Percentiles rank a stretch among this genome's conserved stretches.
Conservation (phyloP, 2,888 invertebrate genomes). For the Ischnus inquisitorius region DNA sequence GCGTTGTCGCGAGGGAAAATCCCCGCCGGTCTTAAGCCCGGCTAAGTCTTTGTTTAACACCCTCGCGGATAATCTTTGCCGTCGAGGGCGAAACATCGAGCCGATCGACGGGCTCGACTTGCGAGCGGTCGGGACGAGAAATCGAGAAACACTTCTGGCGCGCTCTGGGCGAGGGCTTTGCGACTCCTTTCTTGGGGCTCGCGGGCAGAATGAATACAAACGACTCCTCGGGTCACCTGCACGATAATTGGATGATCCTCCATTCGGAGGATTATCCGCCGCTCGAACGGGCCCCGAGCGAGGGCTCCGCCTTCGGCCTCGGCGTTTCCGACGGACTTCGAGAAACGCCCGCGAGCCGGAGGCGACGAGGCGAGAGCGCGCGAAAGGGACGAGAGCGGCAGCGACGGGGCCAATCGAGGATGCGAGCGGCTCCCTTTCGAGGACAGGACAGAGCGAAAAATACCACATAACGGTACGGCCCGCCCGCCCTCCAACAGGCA, state of each 20-base stretch:
- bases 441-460: no score
- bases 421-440: slow-evolving; percentile 67
- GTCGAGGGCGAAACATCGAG: slow-evolving; percentile 68
- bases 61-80: slow-evolving; percentile 76
- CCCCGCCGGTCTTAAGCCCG: slow-evolving; percentile 63
- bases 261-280: slow-evolving; percentile 80
- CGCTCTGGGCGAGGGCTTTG: slow-evolving; percentile 40
- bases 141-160: slow-evolving; percentile 26
- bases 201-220: slow-evolving; percentile 81
- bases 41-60: slow-evolving; percentile 80
- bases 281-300: slow-evolving; percentile 74
- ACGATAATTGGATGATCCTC: slow-evolving; percentile 82
- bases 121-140: slow-evolving; percentile 30
- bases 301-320: slow-evolving; percentile 69
- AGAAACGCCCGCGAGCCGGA: slow-evolving; percentile 64
- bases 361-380: slow-evolving; percentile 30
- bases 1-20: slow-evolving; percentile 73
- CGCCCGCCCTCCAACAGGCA: slow-evolving; percentile 74
- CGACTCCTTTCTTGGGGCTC: slow-evolving; percentile 69
- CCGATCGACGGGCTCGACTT: not conserved
- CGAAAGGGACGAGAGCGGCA: slow-evolving; percentile 5
- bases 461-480: slow-evolving; percentile 72
- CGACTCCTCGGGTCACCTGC: slow-evolving; percentile 80
- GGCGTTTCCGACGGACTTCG: slow-evolving; percentile 62
- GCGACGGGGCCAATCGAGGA: slow-evolving; percentile 18